Evolutionary conservation across 1,140 invertebrate genomes (phyloP).

Genomic region (Propsilocerus akamusi): DNA sequence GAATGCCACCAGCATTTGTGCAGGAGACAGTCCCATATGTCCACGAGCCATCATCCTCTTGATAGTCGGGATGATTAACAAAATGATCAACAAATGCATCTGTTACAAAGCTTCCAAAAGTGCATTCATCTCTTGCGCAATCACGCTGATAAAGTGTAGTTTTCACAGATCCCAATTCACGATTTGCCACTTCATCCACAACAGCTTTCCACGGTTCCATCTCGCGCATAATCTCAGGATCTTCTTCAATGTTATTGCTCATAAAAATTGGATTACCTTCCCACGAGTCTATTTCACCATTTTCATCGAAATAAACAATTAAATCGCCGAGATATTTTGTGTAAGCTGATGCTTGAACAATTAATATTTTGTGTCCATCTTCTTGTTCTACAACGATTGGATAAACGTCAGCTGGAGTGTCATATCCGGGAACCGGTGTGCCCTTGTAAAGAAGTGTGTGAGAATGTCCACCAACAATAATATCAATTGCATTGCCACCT

Average conservation of each 20-base stretch:
- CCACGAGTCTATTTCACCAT: slow-evolving; percentile 45
- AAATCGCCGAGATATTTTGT: slow-evolving; percentile 58
- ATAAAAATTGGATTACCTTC: slow-evolving; percentile 58
- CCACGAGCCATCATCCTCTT: slow-evolving; percentile 31
- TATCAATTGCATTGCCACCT: slow-evolving; percentile 42
- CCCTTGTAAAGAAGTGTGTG: slow-evolving; percentile 57
- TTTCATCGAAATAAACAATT: slow-evolving; percentile 49
- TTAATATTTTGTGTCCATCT: slow-evolving; percentile 30
- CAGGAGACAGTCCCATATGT: slow-evolving; percentile 46
- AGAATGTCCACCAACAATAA: slow-evolving; percentile 77
- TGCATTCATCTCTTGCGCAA: slow-evolving; percentile 46
- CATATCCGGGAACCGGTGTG: slow-evolving; percentile 29
- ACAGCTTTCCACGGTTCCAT: slow-evolving; percentile 36
- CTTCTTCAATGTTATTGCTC: slow-evolving; percentile 22
- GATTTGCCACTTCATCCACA: slow-evolving; percentile 34
- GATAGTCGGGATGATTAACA: slow-evolving; percentile 13
- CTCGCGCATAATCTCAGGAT: slow-evolving; percentile 18
- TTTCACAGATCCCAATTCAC: slow-evolving; percentile 32
- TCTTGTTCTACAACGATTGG: slow-evolving; percentile 40
- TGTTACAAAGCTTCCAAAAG: slow-evolving; percentile 52
- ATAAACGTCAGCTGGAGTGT: slow-evolving; percentile 36
- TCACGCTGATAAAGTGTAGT: slow-evolving; percentile 32
- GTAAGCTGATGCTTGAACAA: slow-evolving; percentile 43
- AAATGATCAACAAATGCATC: slow-evolving; percentile 46
- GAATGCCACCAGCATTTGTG: slow-evolving; percentile 48